Conservation (phyloP, 2,113 vertebrate species). For the Ramphastos sulfuratus region DNA sequence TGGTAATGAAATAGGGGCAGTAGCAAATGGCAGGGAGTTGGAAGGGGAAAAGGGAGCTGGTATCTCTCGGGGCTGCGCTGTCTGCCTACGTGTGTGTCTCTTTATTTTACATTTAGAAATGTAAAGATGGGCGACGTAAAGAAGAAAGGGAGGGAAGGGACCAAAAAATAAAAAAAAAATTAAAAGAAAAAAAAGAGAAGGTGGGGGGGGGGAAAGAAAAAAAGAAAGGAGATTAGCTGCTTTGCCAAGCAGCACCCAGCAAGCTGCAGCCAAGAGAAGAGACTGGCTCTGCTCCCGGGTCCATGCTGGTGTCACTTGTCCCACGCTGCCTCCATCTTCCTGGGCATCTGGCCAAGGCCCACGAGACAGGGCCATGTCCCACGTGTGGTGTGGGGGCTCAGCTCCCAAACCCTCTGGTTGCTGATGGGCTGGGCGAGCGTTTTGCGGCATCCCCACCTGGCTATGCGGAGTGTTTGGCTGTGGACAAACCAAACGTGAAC, state of each 20-base stretch:
- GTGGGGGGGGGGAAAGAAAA: background rate
- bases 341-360: fast-evolving
- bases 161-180: background rate
- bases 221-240: background rate
- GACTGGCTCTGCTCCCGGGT: background rate
- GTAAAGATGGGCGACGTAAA: conserved; percentile 70
- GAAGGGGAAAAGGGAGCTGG: conserved; percentile 76
- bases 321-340: background rate
- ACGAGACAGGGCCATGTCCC: fast-evolving
- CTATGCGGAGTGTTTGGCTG: fast-evolving
- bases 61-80: conserved; percentile 76
- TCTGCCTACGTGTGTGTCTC: conserved; percentile 74
- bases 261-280: background rate
- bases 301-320: background rate
- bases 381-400: fast-evolving
- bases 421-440: fast-evolving
- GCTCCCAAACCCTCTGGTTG: background rate
- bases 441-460: background rate
- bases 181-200: background rate
- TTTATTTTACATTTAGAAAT: conserved; percentile 81
- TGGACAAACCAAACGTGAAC: fast-evolving
- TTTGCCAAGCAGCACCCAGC: background rate
- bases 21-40: conserved; percentile 91
- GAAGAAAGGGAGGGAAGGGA: conserved; percentile 63
- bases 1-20: conserved; percentile 99